Conservation (phyloP, 1,140 invertebrate species). For the Alviniconcha marisindica region DNA sequence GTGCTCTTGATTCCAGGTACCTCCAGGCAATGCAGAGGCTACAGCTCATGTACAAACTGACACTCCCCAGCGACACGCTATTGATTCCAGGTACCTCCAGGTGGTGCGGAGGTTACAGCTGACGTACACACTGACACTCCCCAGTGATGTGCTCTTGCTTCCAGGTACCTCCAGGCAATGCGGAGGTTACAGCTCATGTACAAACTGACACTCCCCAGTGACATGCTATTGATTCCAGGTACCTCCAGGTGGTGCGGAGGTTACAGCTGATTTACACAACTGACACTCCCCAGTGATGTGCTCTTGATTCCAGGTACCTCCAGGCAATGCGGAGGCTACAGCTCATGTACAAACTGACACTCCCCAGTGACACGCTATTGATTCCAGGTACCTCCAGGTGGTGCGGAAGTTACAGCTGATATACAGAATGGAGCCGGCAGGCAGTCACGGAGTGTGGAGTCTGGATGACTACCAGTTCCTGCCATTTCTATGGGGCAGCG, state of each 20-base stretch:
- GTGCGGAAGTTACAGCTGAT: constrained; percentile 89
- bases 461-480: constrained; percentile 99
- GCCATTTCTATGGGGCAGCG: constrained; percentile 99
- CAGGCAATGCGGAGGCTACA: constrained; percentile 83
- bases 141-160: background rate
- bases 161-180: background rate
- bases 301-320: constrained; percentile 84
- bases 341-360: too few species aligned
- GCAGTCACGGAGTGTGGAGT: constrained; percentile 99
- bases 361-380: too few species aligned
- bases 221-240: too few species aligned
- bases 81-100: constrained; percentile 86
- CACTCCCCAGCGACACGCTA: background rate
- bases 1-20: background rate
- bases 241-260: too few species aligned
- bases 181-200: background rate
- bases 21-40: background rate
- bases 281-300: too few species aligned
- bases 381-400: constrained; percentile 88
- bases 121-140: constrained; percentile 88
- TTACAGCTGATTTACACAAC: too few species aligned
- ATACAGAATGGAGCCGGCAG: constrained; percentile 99
- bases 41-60: constrained; percentile 65
- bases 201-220: too few species aligned
- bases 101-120: constrained; percentile 90